Percentiles rank a stretch among this genome's conserved stretches.
phyloP scores from a whole-genome alignment of 37 sponge, comb jelly and placozoan genomes.

The Cliona cf. orientalis region DNA sequence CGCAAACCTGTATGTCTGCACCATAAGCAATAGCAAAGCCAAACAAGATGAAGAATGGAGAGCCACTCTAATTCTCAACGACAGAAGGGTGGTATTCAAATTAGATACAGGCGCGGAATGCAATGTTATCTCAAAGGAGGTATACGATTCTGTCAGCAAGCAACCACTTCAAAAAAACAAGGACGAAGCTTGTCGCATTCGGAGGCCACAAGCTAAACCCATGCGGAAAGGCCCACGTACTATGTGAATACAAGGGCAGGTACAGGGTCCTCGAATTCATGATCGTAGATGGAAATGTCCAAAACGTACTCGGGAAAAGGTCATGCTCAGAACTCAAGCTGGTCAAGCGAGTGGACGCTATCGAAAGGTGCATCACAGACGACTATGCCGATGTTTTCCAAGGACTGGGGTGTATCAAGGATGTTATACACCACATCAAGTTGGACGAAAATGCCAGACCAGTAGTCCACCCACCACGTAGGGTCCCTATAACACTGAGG shows the following conservation, averaged over 20 bases:
- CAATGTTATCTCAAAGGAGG: conserved; percentile 37
- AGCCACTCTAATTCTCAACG: not conserved
- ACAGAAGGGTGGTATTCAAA: conserved; percentile 4
- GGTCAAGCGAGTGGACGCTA: conserved; percentile 14
- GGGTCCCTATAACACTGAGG: conserved; percentile 37
- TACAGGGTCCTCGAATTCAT: conserved; percentile 1
- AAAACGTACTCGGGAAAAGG: conserved; percentile 9
- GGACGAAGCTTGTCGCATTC: conserved; percentile 28
- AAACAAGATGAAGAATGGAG: conserved; percentile 3
- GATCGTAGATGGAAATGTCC: conserved; percentile 18
- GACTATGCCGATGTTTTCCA: conserved; percentile 26
- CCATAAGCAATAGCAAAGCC: not conserved
- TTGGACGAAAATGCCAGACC: not conserved
- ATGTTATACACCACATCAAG: conserved; percentile 7
- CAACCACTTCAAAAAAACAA: conserved; percentile 12
- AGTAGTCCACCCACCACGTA: conserved; percentile 38
- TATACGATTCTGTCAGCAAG: conserved; percentile 6
- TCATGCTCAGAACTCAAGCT: conserved; percentile 11
- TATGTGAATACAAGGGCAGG: conserved; percentile 31
- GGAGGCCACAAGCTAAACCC: conserved; percentile 20
- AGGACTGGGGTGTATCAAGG: conserved; percentile 26
- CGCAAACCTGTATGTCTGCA: not conserved
- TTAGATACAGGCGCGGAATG: conserved; percentile 53
- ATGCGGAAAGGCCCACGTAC: conserved; percentile 4
- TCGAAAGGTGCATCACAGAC: not conserved